These are phyloP conservation scores for Epicampocera succincta DNA, from an alignment of 2,888 invertebrate genomes.

Conservation along the genomic window DNA sequence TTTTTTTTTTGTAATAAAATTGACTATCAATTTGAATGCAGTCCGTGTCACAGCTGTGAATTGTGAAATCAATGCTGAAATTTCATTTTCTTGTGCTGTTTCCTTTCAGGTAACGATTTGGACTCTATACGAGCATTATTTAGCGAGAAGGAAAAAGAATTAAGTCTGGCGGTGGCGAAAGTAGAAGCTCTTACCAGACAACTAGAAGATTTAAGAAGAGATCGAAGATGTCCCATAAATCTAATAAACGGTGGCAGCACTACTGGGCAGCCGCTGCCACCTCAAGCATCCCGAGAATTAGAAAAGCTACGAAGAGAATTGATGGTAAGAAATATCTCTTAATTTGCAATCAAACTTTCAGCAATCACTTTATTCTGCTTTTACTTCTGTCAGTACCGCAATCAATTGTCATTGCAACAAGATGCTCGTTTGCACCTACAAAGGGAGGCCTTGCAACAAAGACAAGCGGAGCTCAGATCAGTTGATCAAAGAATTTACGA, in stretches of 20 bases:
- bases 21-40: background rate
- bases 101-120: conserved; percentile 91
- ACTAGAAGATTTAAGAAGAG: conserved; percentile 92
- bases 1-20: too few relatives aligned
- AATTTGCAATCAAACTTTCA: background rate
- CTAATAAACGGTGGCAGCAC: conserved; percentile 75
- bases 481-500: conserved; percentile 97
- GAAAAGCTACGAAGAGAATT: conserved; percentile 96
- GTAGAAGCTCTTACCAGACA: conserved; percentile 97
- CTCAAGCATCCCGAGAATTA: conserved; percentile 91
- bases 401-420: conserved; percentile 97
- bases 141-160: conserved; percentile 98
- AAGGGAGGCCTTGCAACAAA: conserved; percentile 91
- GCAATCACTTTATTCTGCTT: background rate
- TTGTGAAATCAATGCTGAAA: too few relatives aligned
- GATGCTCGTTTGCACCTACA: conserved; percentile 94
- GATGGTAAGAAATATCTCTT: conserved; percentile 86
- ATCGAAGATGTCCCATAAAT: conserved; percentile 84
- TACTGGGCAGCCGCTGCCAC: conserved; percentile 82
- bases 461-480: conserved; percentile 94
- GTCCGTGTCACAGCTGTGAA: too few relatives aligned
- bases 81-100: background rate
- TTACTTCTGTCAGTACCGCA: conserved; percentile 89
- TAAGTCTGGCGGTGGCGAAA: conserved; percentile 97
- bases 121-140: conserved; percentile 97